Conservation (phyloP, 2,797 vertebrate species). For the Spheniscus humboldti region DNA sequence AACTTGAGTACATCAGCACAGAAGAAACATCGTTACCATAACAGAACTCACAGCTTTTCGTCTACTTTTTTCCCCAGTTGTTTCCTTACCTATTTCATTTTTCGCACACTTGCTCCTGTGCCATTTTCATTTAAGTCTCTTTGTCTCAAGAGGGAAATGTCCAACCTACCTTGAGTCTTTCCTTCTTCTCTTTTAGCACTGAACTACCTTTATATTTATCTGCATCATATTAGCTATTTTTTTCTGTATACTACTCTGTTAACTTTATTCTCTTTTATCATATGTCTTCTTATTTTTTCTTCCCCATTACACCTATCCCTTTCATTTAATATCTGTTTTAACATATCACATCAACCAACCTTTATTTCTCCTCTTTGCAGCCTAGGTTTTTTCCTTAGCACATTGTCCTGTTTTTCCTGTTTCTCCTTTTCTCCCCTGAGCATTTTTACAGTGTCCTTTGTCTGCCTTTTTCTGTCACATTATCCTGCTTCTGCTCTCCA, state of each 20-base stretch:
- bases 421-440: neutral
- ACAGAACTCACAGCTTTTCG: neutral
- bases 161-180: neutral
- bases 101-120: neutral
- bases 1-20: neutral
- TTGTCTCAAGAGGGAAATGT: neutral
- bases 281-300: neutral
- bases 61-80: neutral
- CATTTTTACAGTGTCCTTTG: constrained; percentile 25
- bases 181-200: neutral
- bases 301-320: neutral
- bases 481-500: neutral
- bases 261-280: neutral
- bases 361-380: constrained; percentile 9
- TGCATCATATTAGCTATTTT: neutral
- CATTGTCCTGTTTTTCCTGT: neutral
- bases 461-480: constrained; percentile 44
- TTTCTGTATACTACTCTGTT: neutral
- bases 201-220: neutral
- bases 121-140: neutral
- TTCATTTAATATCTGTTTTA: constrained; percentile 3
- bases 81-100: neutral
- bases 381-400: neutral
- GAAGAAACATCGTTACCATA: neutral
- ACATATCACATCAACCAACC: neutral